Base-by-base conservation (phyloP, 2,113 vertebrate genomes). In the Callopanchax toddi region DNA sequence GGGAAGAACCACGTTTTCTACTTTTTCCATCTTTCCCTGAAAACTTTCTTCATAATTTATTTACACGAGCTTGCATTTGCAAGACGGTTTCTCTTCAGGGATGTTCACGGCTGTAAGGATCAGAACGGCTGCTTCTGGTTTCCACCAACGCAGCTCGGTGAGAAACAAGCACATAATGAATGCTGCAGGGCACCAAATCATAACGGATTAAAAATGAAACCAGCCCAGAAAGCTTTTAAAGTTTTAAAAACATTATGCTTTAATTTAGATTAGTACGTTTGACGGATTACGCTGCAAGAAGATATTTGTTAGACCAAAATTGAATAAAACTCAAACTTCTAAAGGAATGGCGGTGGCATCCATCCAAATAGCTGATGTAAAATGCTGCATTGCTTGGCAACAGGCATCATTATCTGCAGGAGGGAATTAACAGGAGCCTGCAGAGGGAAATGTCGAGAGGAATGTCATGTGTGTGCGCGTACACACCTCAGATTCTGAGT, bases 31-130 rank as follows among this genome's bases (percentile, higher is more conserved):
- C 78, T 72, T 62, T 68, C 72, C 42, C n/a, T 60, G 37, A 79
- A 82, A 83, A 79, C 69, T 76, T 82, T 88, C 45, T 55, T 77
- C 69, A 83, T 91, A 25, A 87, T 85, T 89, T 91, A 91, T 91
- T 89, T 81, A 91, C 80, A 23, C 11, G 11, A 44, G 42, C 68
- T 67, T 36, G 68, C 49, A 60, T 65, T 78, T 76, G 57, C 49
- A 71, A 61, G 51, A 37, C 34, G 32, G 66, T 60, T 85, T n/a
- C 50, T 73, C 20, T 21, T 77, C 50, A 40, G 57, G 67, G 61
- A 74, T 61, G 60, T 5, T 80, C 60, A 68, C 43, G 56, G 42
- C 74, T 74, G 65, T 48, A 9, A 82, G 68, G 76, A 66, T 63
- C 61, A 6, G 17, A 21, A 37, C 60, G 20, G 65, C 65, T 72